Evolutionary conservation across 2,888 invertebrate species (phyloP).

Genomic region (Cylloceria caligata): DNA sequence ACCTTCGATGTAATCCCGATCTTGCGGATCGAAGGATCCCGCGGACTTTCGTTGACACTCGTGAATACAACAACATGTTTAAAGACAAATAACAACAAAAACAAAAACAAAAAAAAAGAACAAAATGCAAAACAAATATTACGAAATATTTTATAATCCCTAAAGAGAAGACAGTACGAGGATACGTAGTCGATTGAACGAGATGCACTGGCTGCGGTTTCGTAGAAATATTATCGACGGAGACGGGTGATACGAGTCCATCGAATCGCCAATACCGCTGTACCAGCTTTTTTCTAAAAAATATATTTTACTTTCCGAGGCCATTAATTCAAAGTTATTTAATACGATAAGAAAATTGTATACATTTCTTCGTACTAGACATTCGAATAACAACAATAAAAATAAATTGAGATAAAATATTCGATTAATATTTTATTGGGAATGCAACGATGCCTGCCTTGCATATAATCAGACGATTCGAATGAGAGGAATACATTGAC

Average conservation of each 20-base stretch:
- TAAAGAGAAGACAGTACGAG: constrained; percentile 16
- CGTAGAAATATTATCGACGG: constrained; percentile 16
- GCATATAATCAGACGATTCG: no score
- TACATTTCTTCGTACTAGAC: neutral
- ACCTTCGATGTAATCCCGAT: constrained; percentile 7
- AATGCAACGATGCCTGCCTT: no score
- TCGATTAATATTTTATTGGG: neutral
- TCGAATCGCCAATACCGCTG: constrained; percentile 1
- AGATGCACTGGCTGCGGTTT: constrained; percentile 27
- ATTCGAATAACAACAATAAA: no score
- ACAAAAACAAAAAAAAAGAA: constrained; percentile 13
- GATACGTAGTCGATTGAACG: constrained; percentile 37
- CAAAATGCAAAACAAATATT: constrained; percentile 38
- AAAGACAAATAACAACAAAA: constrained; percentile 14
- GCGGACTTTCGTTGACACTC: constrained; percentile 51
- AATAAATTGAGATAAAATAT: no score
- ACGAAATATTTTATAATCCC: constrained; percentile 63
- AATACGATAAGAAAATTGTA: no score
- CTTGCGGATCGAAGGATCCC: constrained; percentile 36
- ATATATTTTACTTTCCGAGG: neutral
- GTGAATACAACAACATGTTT: constrained; percentile 38
- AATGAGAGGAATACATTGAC: no score
- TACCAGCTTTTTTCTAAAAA: neutral
- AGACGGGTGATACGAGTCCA: constrained; percentile 18
- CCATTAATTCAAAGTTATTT: constrained; percentile 14